Percentiles rank a stretch among this genome's conserved stretches.
Evolutionary conservation across 2,113 vertebrate species (phyloP).

Genomic region (Amblyopsis rosae): DNA sequence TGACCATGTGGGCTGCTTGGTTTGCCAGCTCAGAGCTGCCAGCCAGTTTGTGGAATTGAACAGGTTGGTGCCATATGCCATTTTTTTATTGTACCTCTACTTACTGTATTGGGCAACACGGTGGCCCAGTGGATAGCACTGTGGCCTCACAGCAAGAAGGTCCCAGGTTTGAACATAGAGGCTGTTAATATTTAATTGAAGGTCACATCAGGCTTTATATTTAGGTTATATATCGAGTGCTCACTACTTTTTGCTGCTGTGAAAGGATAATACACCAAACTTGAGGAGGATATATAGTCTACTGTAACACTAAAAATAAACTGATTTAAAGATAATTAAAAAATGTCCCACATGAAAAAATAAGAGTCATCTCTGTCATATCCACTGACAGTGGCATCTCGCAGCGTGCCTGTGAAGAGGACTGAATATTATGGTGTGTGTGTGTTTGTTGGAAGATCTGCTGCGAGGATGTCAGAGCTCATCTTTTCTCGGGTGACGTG

Average conservation of each 20-base stretch:
- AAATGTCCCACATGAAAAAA: conserved; percentile 17
- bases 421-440: conserved; percentile 42
- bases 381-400: conserved; percentile 44
- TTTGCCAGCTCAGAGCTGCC: conserved; percentile 47
- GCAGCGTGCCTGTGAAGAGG: conserved; percentile 45
- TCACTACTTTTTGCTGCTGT: conserved; percentile 2
- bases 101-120: conserved; percentile 11
- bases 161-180: no score
- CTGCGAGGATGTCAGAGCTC: conserved; percentile 61
- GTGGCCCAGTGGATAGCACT: no score
- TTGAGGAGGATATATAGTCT: neutral
- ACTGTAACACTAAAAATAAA: conserved; percentile 19
- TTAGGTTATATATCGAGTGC: conserved; percentile 12
- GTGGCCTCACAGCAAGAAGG: no score
- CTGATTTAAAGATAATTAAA: conserved; percentile 16
- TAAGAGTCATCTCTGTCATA: conserved; percentile 35
- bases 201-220: conserved; percentile 1
- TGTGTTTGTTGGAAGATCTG: conserved; percentile 46
- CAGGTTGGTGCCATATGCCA: conserved; percentile 16
- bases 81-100: conserved; percentile 21
- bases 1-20: conserved; percentile 51
- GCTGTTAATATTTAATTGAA: neutral
- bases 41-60: conserved; percentile 18
- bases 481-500: conserved; percentile 53
- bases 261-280: conserved; percentile 7